Base-by-base conservation (phyloP, 2,888 invertebrate genomes). In the Tinea pellionella region DNA sequence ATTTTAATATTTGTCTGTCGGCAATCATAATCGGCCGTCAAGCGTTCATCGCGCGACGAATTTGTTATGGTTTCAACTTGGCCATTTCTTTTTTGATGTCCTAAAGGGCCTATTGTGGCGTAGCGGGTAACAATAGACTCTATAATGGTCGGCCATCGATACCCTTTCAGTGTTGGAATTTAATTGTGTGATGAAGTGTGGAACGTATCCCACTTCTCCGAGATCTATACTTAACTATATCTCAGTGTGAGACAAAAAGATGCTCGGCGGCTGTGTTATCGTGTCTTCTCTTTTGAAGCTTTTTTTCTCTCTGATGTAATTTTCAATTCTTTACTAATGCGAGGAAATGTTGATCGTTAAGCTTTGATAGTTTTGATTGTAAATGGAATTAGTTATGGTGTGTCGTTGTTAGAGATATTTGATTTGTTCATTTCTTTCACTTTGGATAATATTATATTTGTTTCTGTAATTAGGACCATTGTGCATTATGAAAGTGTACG, bases 161-260 rank as follows among this genome's bases (percentile, higher is more conserved):
- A 85, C 81, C 79, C 78, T 85, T 87, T 86, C 84, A 83, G 81
- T 79, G 77, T 70, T 69, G 72, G 80, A 74, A 73, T 85, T 86
- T 87, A 86, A 86, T 86, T 83, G 86, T 85, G 80, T 82, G 85
- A 86, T 85, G 86, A 84, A 83, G 78, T 85, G 83, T 77, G 84
- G 84, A 84, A 82, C 82, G 24, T 19, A 55, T 57, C 57, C 30
- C 47, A 16, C 13, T 47, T 47, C 16, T 47, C 16, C 2, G 9
- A 47, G 16, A 47, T 47, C 15, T 47, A 47, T 24, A 55, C 2
- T 11, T 16, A 47, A 16, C 47, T 47, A 15, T 15, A 47, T 2
- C 16, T 2, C 16, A 16, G 13, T 47, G 47, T 16, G 47, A 55
- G 55, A 55, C 55, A 55, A 55, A 55, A 55, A 55, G 29, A 19